Conservation (phyloP, 2,888 invertebrate species). For the Nomada fabriciana region DNA sequence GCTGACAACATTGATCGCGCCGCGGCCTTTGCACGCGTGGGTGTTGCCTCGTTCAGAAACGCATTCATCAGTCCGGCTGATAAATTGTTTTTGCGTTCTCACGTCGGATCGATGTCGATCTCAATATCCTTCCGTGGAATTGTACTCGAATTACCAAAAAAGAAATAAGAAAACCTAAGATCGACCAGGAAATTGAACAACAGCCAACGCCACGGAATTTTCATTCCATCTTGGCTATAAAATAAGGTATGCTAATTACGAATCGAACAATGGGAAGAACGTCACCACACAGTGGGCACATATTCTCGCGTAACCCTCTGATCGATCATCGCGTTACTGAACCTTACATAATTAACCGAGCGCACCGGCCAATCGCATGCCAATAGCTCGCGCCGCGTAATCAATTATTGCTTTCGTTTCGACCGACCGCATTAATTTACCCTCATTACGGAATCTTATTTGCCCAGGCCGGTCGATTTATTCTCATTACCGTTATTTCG, state of each 20-base stretch:
- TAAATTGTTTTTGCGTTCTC: conserved; percentile 34
- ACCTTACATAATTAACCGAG: conserved; percentile 3
- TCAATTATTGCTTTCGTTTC: conserved; percentile 40
- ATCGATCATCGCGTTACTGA: conserved; percentile 19
- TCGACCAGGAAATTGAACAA: too few relatives aligned
- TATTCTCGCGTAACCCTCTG: background rate
- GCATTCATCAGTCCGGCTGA: conserved; percentile 36
- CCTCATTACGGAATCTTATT: conserved; percentile 31
- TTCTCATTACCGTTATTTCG: conserved; percentile 41
- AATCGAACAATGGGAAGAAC: background rate
- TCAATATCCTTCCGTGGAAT: conserved; percentile 7
- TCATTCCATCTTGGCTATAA: background rate
- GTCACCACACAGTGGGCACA: background rate
- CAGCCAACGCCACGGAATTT: background rate
- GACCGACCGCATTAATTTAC: conserved; percentile 11
- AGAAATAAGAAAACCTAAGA: too few relatives aligned
- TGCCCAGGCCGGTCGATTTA: conserved; percentile 25
- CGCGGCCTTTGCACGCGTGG: conserved; percentile 23
- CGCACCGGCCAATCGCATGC: conserved; percentile 2
- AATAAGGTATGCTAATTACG: too few relatives aligned
- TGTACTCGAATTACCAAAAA: background rate
- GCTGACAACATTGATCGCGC: conserved; percentile 42
- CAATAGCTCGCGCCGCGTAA: conserved; percentile 18
- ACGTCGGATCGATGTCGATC: conserved; percentile 15
- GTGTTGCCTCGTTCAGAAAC: conserved; percentile 40